Conservation (phyloP, 23 tunicate genomes). For the Trididemnum clinides region DNA sequence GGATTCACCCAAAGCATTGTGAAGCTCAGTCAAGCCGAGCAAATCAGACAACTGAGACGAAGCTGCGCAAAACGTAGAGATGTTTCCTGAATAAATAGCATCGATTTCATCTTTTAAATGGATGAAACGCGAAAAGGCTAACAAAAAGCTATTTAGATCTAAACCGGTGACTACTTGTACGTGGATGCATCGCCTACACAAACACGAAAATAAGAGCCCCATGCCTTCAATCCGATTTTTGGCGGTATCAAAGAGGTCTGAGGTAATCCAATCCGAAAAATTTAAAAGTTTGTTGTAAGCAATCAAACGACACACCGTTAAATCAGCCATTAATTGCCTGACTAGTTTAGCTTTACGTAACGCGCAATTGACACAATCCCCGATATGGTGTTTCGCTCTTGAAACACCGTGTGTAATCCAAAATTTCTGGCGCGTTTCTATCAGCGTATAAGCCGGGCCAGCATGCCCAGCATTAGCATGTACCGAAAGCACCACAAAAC, state of each 20-base stretch:
- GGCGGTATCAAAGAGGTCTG: not conserved
- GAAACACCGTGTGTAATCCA: not conserved
- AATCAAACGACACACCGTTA: not conserved
- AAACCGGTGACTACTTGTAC: constrained; percentile 7
- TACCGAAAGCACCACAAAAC: too few relatives aligned
- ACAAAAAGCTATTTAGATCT: not conserved
- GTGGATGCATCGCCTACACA: not conserved
- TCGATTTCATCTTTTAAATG: not conserved
- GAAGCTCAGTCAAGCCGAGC: not conserved
- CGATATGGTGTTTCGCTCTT: too few relatives aligned
- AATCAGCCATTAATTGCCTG: constrained; percentile 10
- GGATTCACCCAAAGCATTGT: not conserved
- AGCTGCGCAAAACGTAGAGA: not conserved
- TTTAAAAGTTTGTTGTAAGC: not conserved
- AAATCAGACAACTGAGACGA: not conserved
- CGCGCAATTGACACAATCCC: constrained; percentile 5
- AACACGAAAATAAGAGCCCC: constrained; percentile 19
- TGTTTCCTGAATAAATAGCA: constrained; percentile 1
- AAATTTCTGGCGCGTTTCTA: not conserved
- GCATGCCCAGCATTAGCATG: not conserved
- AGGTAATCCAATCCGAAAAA: constrained; percentile 5
- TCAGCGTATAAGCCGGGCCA: not conserved
- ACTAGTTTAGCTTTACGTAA: not conserved
- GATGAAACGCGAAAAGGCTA: constrained; percentile 1
- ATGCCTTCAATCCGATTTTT: not conserved